A percentile compares a stretch with the other conserved stretches of the same genome.
These are phyloP conservation scores for Lanius collurio DNA, from an alignment of 2,113 vertebrate species.

Conservation along the genomic window DNA sequence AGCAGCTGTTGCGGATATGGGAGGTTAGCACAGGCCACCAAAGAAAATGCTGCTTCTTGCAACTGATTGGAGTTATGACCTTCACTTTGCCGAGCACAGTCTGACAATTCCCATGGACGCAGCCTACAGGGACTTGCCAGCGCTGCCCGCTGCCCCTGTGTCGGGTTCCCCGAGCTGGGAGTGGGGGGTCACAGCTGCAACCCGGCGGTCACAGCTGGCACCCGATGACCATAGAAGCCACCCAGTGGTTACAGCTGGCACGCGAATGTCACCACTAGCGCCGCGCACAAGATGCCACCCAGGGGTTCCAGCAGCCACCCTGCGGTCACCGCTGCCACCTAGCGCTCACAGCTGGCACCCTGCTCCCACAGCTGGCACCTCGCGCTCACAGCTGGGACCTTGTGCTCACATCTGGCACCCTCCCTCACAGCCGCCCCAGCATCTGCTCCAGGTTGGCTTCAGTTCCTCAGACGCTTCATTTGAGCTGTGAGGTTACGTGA, in stretches of 20 bases:
- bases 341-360: background rate
- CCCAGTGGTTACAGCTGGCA: background rate
- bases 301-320: background rate
- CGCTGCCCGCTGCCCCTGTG: rapidly evolving
- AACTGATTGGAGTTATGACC: rapidly evolving
- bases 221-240: background rate
- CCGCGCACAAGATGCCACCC: background rate
- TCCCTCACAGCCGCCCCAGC: background rate
- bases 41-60: background rate
- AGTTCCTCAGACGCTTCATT: rapidly evolving
- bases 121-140: rapidly evolving
- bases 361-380: no score
- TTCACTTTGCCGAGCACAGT: background rate
- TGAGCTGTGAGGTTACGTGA: rapidly evolving
- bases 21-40: background rate
- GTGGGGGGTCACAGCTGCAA: background rate
- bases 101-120: rapidly evolving
- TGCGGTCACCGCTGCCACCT: background rate
- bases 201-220: background rate
- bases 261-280: rapidly evolving
- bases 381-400: rapidly evolving
- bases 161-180: rapidly evolving
- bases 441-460: no score
- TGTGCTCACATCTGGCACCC: background rate
- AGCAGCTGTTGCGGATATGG: rapidly evolving